Evolutionary conservation across 2,888 invertebrate genomes (phyloP).

Genomic region (Eupithecia exiguata): DNA sequence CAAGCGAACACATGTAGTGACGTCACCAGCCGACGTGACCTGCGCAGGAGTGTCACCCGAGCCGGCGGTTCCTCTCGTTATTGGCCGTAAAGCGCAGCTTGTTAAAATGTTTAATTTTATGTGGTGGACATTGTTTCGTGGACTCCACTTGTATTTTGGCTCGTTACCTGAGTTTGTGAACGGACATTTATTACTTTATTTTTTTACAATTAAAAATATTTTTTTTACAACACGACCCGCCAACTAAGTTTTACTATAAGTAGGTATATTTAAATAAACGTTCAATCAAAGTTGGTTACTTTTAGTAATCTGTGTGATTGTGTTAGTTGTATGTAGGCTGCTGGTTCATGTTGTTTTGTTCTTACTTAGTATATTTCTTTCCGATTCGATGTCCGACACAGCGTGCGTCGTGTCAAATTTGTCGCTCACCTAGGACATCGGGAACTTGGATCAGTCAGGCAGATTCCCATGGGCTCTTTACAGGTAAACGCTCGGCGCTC

Average conservation of each 20-base stretch:
- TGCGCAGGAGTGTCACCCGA: slow-evolving; percentile 32
- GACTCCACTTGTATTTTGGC: slow-evolving; percentile 29
- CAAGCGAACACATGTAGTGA: slow-evolving; percentile 23
- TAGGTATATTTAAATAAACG: not conserved
- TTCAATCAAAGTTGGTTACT: no score
- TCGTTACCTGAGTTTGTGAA: slow-evolving; percentile 18
- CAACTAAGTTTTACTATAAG: not conserved
- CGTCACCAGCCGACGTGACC: slow-evolving; percentile 33
- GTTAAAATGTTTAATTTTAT: slow-evolving; percentile 53
- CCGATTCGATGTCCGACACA: no score
- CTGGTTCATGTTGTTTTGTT: no score
- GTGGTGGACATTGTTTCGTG: slow-evolving; percentile 40
- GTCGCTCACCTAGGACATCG: no score
- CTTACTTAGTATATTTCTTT: no score
- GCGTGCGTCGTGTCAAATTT: no score
- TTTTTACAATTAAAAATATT: not conserved
- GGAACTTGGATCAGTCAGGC: no score
- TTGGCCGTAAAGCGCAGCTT: slow-evolving; percentile 56
- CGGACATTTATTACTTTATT: slow-evolving; percentile 8
- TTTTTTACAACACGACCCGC: not conserved
- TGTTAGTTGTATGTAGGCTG: no score
- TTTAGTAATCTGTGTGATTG: no score
- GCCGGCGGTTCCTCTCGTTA: slow-evolving; percentile 8
- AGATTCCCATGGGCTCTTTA: no score
- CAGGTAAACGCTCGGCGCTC: not conserved